Evolutionary conservation across 2,888 invertebrate genomes (phyloP).

Genomic region (Hedychridium roseum): DNA sequence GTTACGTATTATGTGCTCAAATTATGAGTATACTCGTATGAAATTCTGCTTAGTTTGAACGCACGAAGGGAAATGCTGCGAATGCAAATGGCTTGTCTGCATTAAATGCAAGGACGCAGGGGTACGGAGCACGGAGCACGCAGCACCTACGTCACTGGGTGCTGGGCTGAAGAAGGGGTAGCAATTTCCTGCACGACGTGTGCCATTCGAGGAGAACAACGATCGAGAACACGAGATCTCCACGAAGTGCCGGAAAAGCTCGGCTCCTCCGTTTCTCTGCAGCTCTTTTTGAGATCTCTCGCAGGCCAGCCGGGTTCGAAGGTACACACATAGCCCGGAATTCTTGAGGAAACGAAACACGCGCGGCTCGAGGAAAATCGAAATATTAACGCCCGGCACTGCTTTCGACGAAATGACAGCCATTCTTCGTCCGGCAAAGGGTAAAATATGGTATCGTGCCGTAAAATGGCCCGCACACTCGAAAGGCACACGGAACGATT

Average conservation of each 20-base stretch:
- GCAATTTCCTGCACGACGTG: conserved; percentile 35
- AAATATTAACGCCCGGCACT: conserved; percentile 30
- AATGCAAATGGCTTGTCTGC: too few relatives aligned
- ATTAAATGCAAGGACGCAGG: too few relatives aligned
- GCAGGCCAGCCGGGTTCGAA: background rate
- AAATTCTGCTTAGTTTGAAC: too few relatives aligned
- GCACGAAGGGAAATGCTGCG: too few relatives aligned
- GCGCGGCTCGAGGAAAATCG: conserved; percentile 28
- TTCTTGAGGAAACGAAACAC: conserved; percentile 23
- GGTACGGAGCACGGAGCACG: too few relatives aligned
- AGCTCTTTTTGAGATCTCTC: conserved; percentile 1
- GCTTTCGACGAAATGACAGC: conserved; percentile 2
- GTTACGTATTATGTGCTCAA: too few relatives aligned
- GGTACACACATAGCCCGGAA: background rate
- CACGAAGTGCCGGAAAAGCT: conserved; percentile 23
- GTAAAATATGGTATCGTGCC: background rate
- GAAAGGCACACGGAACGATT: too few relatives aligned
- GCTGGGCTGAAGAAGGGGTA: conserved; percentile 12
- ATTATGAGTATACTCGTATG: too few relatives aligned
- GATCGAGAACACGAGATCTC: conserved; percentile 26
- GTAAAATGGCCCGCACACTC: too few relatives aligned
- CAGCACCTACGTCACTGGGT: background rate
- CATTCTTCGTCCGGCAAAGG: conserved; percentile 4
- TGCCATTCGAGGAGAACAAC: conserved; percentile 32
- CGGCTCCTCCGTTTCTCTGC: background rate